Conservation (phyloP, 2,797 vertebrate genomes). For the Artibeus jamaicensis region DNA sequence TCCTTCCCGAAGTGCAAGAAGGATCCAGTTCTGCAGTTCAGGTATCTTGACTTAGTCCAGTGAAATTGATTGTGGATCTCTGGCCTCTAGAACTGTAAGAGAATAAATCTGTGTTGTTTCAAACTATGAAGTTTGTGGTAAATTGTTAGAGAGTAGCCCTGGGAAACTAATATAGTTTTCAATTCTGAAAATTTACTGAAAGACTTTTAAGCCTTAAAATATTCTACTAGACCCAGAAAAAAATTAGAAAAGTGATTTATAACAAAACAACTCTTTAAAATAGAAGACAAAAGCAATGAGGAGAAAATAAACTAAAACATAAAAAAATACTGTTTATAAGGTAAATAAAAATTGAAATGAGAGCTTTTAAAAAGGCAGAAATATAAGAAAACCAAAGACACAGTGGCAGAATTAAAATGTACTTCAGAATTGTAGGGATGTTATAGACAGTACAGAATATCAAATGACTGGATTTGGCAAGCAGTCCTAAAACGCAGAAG, state of each 20-base stretch:
- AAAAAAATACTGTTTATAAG: not conserved
- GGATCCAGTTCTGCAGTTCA: not conserved
- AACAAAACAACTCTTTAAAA: not conserved
- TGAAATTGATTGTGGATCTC: not conserved
- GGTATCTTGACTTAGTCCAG: not conserved
- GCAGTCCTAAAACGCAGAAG: not conserved
- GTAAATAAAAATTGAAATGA: slow-evolving; percentile 20
- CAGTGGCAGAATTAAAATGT: not conserved
- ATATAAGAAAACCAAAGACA: not conserved
- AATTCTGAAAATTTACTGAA: too few relatives aligned
- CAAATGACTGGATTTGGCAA: slow-evolving; percentile 36
- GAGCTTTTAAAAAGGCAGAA: slow-evolving; percentile 12
- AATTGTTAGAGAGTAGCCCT: not conserved
- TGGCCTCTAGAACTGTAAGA: not conserved
- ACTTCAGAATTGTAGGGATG: not conserved
- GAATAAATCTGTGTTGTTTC: not conserved
- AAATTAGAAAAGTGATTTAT: not conserved
- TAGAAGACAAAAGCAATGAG: not conserved
- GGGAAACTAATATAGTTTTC: too few relatives aligned
- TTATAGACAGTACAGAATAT: not conserved
- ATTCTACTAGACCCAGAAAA: not conserved
- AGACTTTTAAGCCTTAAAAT: too few relatives aligned
- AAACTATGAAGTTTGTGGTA: not conserved
- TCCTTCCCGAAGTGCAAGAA: not conserved
- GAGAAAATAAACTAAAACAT: slow-evolving; percentile 7